phyloP scores from a whole-genome alignment of 1,140 invertebrate species.

The Linepithema humile region DNA sequence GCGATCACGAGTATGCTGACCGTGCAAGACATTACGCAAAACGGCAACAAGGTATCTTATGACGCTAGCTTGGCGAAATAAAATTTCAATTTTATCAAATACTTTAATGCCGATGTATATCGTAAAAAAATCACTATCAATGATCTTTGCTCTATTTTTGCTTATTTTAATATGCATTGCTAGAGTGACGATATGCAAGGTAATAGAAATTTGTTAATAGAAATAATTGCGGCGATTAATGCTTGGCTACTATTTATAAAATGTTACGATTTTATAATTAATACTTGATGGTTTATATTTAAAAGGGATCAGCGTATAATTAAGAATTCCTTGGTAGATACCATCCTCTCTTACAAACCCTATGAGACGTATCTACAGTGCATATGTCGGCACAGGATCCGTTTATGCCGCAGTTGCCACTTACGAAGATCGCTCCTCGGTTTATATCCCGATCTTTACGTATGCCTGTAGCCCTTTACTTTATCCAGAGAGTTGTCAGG shows the following conservation, averaged over 20 bases:
- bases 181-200: too few relatives aligned
- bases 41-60: conserved; percentile 85
- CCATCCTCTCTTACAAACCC: conserved; percentile 56
- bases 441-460: conserved; percentile 88
- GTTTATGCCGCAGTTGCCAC: conserved; percentile 87
- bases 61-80: not conserved
- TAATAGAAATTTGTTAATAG: not conserved
- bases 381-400: conserved; percentile 87
- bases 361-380: conserved; percentile 85
- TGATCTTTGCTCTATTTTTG: too few relatives aligned
- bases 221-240: not conserved
- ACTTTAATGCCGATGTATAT: too few relatives aligned
- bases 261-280: too few relatives aligned
- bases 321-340: conserved; percentile 72
- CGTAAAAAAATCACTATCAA: too few relatives aligned
- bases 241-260: not conserved
- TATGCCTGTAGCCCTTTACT: conserved; percentile 86
- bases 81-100: not conserved
- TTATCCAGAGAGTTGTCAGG: conserved; percentile 81
- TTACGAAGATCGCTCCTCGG: conserved; percentile 80
- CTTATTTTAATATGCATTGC: too few relatives aligned
- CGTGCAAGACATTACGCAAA: conserved; percentile 84
- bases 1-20: conserved; percentile 87
- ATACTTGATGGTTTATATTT: not conserved
- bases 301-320: not conserved